Percentiles rank a stretch among this genome's conserved stretches.
phyloP scores from a whole-genome alignment of 2,888 invertebrate species.

The Parasteatoda lunata region DNA sequence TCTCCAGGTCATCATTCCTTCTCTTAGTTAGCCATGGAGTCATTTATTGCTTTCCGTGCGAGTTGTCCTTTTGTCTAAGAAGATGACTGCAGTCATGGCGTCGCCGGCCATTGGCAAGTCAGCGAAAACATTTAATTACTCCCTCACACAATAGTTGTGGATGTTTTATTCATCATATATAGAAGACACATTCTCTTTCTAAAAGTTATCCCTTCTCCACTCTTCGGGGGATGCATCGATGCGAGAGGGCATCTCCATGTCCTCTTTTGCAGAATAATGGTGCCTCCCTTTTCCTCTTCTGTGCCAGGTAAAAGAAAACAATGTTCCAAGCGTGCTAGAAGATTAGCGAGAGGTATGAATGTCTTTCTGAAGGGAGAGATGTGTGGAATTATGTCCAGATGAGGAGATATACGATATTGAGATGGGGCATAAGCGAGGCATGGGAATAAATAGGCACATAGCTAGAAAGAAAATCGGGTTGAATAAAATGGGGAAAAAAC shows the following conservation, averaged over 20 bases:
- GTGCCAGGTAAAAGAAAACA: constrained; percentile 50
- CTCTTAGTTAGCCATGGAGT: constrained; percentile 45
- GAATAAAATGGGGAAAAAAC: too few species aligned
- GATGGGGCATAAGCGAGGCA: neutral
- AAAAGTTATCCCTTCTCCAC: constrained; percentile 1
- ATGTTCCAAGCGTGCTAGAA: constrained; percentile 3
- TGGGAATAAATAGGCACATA: neutral
- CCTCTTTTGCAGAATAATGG: constrained; percentile 23
- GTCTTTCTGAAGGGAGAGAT: neutral
- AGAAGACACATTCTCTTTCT: constrained; percentile 9
- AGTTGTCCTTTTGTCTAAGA: constrained; percentile 63
- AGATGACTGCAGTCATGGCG: constrained; percentile 50
- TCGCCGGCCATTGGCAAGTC: constrained; percentile 67
- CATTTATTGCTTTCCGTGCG: constrained; percentile 67
- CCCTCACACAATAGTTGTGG: constrained; percentile 55
- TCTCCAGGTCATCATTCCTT: constrained; percentile 57
- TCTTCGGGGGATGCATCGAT: constrained; percentile 10
- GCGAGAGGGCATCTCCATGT: constrained; percentile 28
- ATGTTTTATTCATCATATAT: constrained; percentile 67
- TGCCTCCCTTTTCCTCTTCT: neutral
- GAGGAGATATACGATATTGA: constrained; percentile 37
- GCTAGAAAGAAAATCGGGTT: too few species aligned
- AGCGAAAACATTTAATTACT: constrained; percentile 69
- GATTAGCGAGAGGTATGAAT: constrained; percentile 14
- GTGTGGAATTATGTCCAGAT: constrained; percentile 33